phyloP scores from a whole-genome alignment of 1,140 invertebrate species.

The Telenomus remus region DNA sequence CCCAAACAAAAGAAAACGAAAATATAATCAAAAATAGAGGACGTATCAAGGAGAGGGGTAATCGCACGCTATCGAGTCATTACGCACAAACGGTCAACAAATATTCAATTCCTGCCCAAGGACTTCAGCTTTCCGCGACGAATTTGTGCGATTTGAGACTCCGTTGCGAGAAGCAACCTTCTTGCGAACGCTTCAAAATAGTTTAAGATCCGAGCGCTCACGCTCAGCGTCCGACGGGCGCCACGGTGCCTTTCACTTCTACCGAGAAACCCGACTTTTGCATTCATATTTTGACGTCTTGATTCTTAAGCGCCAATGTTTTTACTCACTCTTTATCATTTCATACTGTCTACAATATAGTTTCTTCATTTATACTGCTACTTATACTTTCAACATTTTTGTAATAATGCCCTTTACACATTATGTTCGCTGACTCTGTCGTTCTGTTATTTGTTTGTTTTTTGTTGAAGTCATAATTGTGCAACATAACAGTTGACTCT shows the following conservation, averaged over 20 bases:
- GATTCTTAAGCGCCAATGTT: neutral
- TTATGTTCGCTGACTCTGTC: too few species aligned
- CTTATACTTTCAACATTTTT: too few species aligned
- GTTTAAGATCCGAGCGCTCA: neutral
- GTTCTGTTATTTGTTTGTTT: too few species aligned
- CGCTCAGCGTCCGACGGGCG: neutral
- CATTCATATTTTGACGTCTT: neutral
- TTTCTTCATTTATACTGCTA: slow-evolving; percentile 1
- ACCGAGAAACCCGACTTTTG: too few species aligned
- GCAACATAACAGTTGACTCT: too few species aligned
- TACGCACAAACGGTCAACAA: slow-evolving; percentile 63
- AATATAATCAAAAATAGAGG: slow-evolving; percentile 33
- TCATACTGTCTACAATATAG: too few species aligned
- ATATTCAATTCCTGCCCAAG: slow-evolving; percentile 61
- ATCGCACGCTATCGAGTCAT: slow-evolving; percentile 70
- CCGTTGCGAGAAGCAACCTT: slow-evolving; percentile 28
- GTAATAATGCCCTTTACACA: too few species aligned
- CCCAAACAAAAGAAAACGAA: slow-evolving; percentile 43
- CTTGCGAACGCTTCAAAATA: slow-evolving; percentile 18
- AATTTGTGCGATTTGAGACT: neutral
- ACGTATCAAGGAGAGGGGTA: slow-evolving; percentile 64
- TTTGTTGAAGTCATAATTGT: too few species aligned
- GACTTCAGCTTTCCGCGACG: slow-evolving; percentile 12
- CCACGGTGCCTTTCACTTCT: neutral
- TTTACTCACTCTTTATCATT: neutral